Evolutionary conservation across 2,797 vertebrate species (phyloP), one percentile per base, ranked within the genome.

Genomic region (Pogonophryne albipinna): DNA sequence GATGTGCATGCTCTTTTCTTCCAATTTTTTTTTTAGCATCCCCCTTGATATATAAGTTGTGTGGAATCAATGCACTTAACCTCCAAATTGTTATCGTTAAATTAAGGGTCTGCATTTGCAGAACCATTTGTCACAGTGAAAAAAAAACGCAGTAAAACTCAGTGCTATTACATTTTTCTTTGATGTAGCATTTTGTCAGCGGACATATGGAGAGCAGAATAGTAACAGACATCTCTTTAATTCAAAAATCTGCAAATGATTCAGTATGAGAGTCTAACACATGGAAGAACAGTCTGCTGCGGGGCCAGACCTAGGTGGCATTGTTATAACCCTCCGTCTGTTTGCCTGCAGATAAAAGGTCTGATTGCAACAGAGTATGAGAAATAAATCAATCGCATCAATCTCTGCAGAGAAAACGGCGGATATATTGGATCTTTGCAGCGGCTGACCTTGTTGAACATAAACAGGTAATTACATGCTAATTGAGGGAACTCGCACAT

Each of bases 251-350:
- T 90, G 89, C 76, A 89, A 85, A 82, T 82, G 87, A 84, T 91
- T 92, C 78, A 68, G 70, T 71, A 84, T 38, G 77, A 78, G 77
- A 68, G 78, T 77, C 75, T 82, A 90, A 83, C 91, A 94, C 92
- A 92, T 91, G 90, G 89, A 85, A 68, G 79, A 86, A 74, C 90
- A 89, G 90, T 82, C 88, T 89, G 91, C 79, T 82, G 71, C 66
- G n/a, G 83, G 87, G 86, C 71, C 73, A 59, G 84, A 87, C 87
- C 86, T 87, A 41, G 76, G 86, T 82, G 87, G 83, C 88, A 83
- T 86, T 86, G 87, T 84, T 89, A 89, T 86, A 89, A 74, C 89
- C 79, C 87, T 82, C 86, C 84, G 83, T 90, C 90, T 94, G 91
- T 83, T 86, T 80, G 74, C 75, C 74, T 58, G 62, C 66, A 79